Evolutionary conservation across 2,113 vertebrate genomes (phyloP).

Genomic region (Microcebus tavaratra): DNA sequence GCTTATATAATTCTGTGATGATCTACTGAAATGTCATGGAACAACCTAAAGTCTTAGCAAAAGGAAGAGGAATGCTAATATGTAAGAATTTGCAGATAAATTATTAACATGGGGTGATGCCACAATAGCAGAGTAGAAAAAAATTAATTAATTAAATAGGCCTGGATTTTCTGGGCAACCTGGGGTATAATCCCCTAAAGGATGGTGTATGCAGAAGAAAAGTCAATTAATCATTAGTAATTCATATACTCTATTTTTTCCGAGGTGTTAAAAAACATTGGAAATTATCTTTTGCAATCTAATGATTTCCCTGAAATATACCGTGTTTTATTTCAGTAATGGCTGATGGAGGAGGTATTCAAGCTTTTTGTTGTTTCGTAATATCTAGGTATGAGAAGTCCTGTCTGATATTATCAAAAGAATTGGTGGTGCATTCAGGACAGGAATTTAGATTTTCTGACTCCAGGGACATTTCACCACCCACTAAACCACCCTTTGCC

Average conservation of each 20-base stretch:
- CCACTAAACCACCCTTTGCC: conserved; percentile 22
- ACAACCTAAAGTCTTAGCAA: neutral
- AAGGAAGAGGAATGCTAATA: neutral
- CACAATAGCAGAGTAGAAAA: neutral
- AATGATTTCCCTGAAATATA: neutral
- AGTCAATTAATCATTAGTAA: neutral
- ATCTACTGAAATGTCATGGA: neutral
- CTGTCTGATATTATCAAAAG: neutral
- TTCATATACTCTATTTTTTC: neutral
- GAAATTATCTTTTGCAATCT: neutral
- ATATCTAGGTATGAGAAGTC: neutral
- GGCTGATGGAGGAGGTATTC: neutral
- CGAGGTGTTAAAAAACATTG: neutral
- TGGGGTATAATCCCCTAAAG: neutral
- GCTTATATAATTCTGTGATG: neutral
- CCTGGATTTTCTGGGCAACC: neutral
- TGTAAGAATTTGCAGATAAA: neutral
- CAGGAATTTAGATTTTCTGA: conserved; percentile 6
- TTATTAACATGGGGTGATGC: neutral
- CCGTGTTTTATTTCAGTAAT: neutral
- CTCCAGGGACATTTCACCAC: neutral
- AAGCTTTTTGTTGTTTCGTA: neutral
- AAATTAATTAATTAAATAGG: neutral
- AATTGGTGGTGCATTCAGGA: neutral
- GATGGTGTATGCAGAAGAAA: neutral